Evolutionary conservation across 1,140 invertebrate genomes (phyloP), one percentile per base, ranked within the genome.

Genomic region (Caerostris darwini): DNA sequence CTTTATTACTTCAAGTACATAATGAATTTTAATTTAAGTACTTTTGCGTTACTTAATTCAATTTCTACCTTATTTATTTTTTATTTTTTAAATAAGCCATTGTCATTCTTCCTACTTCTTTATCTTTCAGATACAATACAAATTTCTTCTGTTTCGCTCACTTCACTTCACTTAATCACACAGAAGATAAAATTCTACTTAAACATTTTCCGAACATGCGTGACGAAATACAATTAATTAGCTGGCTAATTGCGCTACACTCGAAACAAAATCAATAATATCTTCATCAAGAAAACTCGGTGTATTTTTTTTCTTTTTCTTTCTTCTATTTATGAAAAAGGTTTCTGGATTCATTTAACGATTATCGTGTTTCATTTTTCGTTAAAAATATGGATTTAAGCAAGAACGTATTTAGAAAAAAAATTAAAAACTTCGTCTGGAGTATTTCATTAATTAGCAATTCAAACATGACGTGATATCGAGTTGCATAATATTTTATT

Each of bases 191-290:
- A 77, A 77, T 53, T 5, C 34, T 50, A 8, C n/a, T n/a, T 8
- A 77, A 64, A 10, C 10, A 34, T 50, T 77, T 10, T 77, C n/a
- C 50, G 7, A 77, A 34, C 34, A 77, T 77, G 19, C 69, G 50
- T 77, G 69, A 77, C 69, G 34, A 77, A 77, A 77, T 77, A 34
- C 50, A 53, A 77, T 77, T 77, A 77, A 77, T 77, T 77, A 77
- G 50, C 34, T 34, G 50, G 19, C 50, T 77, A 77, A 77, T 77
- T 77, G 12, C 69, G 50, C 50, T 77, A 50, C 69, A 53, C 50
- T 77, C 12, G 69, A 50, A 77, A 12, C 12, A 12, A 34, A 12
- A 34, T 77, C 69, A 77, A 77, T 77, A 53, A 14, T 34, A 77
- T 77, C 69, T 77, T 77, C 69, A 64, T 77, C 19, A 7, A 53